phyloP scores from a whole-genome alignment of 2,888 invertebrate species.

The Axea sp. region DNA sequence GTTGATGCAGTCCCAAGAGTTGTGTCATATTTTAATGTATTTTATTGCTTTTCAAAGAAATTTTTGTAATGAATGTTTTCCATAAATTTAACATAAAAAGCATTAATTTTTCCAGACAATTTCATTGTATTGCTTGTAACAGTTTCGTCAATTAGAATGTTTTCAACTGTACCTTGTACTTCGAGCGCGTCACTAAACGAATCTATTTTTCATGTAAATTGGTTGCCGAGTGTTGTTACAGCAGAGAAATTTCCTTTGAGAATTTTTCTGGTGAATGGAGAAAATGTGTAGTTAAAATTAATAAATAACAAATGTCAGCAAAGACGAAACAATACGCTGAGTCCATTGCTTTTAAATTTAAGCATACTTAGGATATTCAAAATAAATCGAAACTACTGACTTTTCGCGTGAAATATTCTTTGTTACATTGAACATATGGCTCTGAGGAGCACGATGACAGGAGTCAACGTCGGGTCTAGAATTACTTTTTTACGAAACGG shows the following conservation, averaged over 20 bases:
- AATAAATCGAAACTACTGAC: slow-evolving; percentile 42
- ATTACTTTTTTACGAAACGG: slow-evolving; percentile 4
- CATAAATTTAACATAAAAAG: slow-evolving; percentile 2
- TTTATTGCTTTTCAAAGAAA: background rate
- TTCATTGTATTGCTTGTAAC: slow-evolving; percentile 6
- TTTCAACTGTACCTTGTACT: background rate
- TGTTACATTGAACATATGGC: slow-evolving; percentile 31
- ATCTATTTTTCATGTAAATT: too few relatives aligned
- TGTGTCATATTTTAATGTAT: background rate
- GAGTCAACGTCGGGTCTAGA: slow-evolving; percentile 7
- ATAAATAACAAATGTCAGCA: slow-evolving; percentile 6
- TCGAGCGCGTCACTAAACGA: background rate
- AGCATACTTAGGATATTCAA: slow-evolving; percentile 24
- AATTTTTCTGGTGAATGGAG: background rate
- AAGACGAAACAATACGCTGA: slow-evolving; percentile 10
- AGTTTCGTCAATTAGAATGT: slow-evolving; percentile 9
- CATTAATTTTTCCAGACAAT: background rate
- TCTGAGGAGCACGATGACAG: slow-evolving; percentile 16
- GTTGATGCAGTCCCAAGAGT: too few relatives aligned
- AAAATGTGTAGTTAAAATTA: background rate
- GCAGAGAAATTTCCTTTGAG: background rate
- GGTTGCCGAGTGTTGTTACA: too few relatives aligned
- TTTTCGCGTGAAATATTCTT: slow-evolving; percentile 40
- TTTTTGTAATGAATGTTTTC: background rate
- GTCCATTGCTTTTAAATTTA: slow-evolving; percentile 18